These are phyloP conservation scores for Cynopterus brachyotis DNA, from an alignment of 2,113 vertebrate species.

Conservation along the genomic window DNA sequence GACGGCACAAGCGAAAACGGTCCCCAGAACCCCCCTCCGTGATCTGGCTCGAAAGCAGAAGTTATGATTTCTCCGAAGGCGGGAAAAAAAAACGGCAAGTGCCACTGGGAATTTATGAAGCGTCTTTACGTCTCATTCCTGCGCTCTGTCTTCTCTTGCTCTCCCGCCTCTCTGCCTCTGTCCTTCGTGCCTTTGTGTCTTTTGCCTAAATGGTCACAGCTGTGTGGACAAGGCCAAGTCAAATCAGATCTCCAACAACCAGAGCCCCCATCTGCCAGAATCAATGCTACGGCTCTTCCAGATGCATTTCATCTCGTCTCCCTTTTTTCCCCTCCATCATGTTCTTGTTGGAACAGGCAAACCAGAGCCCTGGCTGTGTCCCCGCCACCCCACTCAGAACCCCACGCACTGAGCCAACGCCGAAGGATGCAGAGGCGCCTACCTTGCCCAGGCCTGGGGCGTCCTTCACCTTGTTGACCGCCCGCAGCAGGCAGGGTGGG, in stretches of 20 bases:
- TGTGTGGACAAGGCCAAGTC: background rate
- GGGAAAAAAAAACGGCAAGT: background rate
- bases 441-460: conserved; percentile 98
- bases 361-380: fast-evolving
- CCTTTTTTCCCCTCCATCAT: background rate
- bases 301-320: background rate
- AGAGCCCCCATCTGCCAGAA: too few relatives aligned
- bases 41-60: background rate
- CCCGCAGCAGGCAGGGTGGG: conserved; percentile 95
- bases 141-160: fast-evolving
- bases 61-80: background rate
- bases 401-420: fast-evolving
- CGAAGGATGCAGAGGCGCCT: conserved; percentile 49
- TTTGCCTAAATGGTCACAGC: background rate
- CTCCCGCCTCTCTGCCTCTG: background rate
- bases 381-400: too few relatives aligned
- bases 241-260: background rate
- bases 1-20: background rate
- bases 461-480: conserved; percentile 97
- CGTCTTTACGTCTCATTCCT: background rate
- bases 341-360: background rate
- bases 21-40: background rate
- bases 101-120: fast-evolving
- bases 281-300: too few relatives aligned
- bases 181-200: background rate